Percentiles rank a stretch among this genome's conserved stretches.
Evolutionary conservation across 1,140 invertebrate genomes (phyloP).

Genomic region (Ostrea edulis): DNA sequence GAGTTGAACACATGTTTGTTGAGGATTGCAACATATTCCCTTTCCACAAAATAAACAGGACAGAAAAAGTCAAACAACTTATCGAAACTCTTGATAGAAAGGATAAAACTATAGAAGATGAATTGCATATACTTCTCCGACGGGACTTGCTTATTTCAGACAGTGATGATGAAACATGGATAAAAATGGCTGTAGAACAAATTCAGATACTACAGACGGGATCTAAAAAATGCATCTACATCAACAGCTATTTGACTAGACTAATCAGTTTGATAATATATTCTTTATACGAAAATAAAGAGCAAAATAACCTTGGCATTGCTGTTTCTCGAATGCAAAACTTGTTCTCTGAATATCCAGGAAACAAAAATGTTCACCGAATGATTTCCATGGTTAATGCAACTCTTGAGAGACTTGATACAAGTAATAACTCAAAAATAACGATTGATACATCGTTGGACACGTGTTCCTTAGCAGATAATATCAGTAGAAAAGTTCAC

Average conservation of each 20-base stretch:
- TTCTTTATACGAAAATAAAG: constrained; percentile 47
- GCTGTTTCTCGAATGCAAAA: neutral
- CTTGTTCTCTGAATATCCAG: neutral
- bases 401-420: constrained; percentile 2
- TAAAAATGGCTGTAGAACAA: neutral
- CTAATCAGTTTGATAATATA: constrained; percentile 47
- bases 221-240: constrained; percentile 17
- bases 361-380: constrained; percentile 23
- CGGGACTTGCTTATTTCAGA: constrained; percentile 28
- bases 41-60: constrained; percentile 28
- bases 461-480: neutral
- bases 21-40: constrained; percentile 54
- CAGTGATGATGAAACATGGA: neutral
- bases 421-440: neutral
- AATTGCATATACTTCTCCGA: neutral
- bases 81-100: neutral
- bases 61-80: neutral
- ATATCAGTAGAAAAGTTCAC: constrained; percentile 31
- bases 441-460: neutral
- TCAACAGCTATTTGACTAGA: constrained; percentile 49
- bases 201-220: neutral
- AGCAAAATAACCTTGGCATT: constrained; percentile 1
- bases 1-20: constrained; percentile 45
- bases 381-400: constrained; percentile 49
- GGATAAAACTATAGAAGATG: neutral